Percentiles rank a stretch among this genome's conserved stretches.
Conservation (phyloP, 2,888 invertebrate species). For the Latrodectus hesperus region DNA sequence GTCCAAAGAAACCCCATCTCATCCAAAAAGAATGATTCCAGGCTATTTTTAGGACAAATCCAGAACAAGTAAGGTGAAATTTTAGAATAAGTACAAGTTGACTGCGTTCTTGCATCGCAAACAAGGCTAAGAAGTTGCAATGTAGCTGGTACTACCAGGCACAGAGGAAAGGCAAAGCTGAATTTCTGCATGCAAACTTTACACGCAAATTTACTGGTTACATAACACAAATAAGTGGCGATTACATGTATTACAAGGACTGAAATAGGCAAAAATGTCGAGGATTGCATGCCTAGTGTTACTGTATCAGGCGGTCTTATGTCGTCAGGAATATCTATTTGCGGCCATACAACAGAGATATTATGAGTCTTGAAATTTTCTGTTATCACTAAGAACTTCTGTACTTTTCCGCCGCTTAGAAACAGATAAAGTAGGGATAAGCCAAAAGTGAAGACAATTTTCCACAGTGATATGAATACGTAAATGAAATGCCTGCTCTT, state of each 20-base stretch:
- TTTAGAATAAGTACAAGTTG: constrained; percentile 91
- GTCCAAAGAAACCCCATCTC: constrained; percentile 85
- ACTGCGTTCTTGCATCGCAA: constrained; percentile 89
- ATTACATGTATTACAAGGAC: constrained; percentile 87
- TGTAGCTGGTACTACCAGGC: constrained; percentile 91
- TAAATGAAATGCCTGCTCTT: constrained; percentile 91
- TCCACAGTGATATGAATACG: constrained; percentile 93
- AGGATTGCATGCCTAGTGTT: background rate
- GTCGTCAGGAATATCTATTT: background rate
- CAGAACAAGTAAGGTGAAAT: constrained; percentile 91
- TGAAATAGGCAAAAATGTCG: constrained; percentile 80
- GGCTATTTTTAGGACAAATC: constrained; percentile 87
- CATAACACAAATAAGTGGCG: constrained; percentile 90
- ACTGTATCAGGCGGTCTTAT: background rate
- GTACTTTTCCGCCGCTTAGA: constrained; percentile 83
- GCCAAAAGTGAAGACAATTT: constrained; percentile 86
- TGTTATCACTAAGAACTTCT: constrained; percentile 85
- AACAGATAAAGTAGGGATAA: constrained; percentile 84
- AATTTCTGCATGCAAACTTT: constrained; percentile 97
- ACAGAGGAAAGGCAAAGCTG: constrained; percentile 97
- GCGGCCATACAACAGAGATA: constrained; percentile 3
- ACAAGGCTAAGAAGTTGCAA: constrained; percentile 90
- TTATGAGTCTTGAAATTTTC: constrained; percentile 79
- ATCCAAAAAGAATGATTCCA: constrained; percentile 77
- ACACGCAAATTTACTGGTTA: constrained; percentile 95